Evolutionary conservation across 2,113 vertebrate genomes (phyloP), one percentile per base, ranked within the genome.

Genomic region (Anhinga anhinga): DNA sequence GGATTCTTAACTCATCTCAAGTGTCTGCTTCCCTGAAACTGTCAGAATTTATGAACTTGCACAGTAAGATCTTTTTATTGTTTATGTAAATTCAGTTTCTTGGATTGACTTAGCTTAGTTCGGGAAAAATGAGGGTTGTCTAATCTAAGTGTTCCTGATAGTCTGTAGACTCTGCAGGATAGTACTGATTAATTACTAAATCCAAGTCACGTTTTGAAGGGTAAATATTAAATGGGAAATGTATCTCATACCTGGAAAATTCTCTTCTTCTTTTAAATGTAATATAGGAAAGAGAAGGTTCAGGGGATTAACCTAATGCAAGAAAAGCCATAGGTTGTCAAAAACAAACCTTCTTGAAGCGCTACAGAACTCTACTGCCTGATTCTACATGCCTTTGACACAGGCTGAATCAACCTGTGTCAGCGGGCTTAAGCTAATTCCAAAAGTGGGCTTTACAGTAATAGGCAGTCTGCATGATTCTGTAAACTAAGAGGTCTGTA

Each of bases 21-120:
- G 67, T 88, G 63, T 77, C 53, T 65, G 82, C 62, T 82, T 90
- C 66, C 40, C 69, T 73, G 44, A 93, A 88, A 90, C 82, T 79
- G 49, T 90, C 79, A 90, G 49, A 72, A 90, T 88, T 93, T 69
- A 73, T 90, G 70, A 88, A 80, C 40, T 90, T 86, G 26, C 27
- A 23, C 5, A 17, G 27, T 71, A 72, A 79, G 94, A 74, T 91
- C 19, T 42, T 87, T 56, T 87, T 78, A 56, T n/a, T 93, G 65
- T 93, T 93, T 74, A 79, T 85, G n/a, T 85, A 82, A 94, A 76
- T 92, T 59, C 7, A 9, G 42, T 84, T 91, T 91, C 82, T 74
- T 89, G 56, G 74, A 80, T 92, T 86, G 71, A 59, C 2, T 61
- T 90, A 77, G 49, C 30, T 69, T 20, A 52, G 29, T 81, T 90